These are phyloP conservation scores for Callochromis pleurospilus DNA, from an alignment of 2,113 vertebrate genomes.

Conservation along the genomic window DNA sequence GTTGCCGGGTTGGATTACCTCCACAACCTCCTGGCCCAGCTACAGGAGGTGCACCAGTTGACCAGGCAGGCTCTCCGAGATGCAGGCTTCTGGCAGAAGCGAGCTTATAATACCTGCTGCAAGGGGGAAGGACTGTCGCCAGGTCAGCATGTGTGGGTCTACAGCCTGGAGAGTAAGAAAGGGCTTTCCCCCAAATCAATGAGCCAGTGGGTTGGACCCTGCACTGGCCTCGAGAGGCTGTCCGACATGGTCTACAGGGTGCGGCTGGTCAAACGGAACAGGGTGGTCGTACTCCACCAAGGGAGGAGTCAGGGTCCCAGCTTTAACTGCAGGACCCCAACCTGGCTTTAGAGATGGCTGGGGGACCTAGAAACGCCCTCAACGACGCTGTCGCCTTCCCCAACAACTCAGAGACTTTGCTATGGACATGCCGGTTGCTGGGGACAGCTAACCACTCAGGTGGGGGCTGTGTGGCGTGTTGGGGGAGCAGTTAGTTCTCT, in stretches of 20 bases:
- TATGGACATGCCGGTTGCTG: neutral
- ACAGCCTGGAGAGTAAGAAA: neutral
- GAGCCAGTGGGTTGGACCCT: neutral
- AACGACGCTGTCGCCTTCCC: neutral
- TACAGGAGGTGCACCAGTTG: neutral
- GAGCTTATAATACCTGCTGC: neutral
- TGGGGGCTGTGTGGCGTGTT: neutral
- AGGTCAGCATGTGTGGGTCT: neutral
- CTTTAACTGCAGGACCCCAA: neutral
- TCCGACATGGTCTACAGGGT: neutral
- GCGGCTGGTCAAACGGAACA: neutral
- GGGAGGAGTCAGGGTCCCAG: neutral
- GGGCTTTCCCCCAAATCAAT: neutral
- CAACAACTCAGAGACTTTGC: neutral
- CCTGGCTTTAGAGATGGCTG: neutral
- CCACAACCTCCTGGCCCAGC: neutral
- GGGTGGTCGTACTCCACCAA: neutral
- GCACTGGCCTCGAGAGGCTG: neutral
- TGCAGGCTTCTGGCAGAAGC: neutral
- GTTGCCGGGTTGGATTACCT: neutral
- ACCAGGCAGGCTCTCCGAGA: neutral
- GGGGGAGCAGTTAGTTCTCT: neutral
- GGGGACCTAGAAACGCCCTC: neutral
- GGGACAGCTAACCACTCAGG: neutral
- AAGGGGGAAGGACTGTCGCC: neutral